These are phyloP conservation scores for Hyles euphorbiae DNA, from an alignment of 1,140 invertebrate species.

Conservation along the genomic window DNA sequence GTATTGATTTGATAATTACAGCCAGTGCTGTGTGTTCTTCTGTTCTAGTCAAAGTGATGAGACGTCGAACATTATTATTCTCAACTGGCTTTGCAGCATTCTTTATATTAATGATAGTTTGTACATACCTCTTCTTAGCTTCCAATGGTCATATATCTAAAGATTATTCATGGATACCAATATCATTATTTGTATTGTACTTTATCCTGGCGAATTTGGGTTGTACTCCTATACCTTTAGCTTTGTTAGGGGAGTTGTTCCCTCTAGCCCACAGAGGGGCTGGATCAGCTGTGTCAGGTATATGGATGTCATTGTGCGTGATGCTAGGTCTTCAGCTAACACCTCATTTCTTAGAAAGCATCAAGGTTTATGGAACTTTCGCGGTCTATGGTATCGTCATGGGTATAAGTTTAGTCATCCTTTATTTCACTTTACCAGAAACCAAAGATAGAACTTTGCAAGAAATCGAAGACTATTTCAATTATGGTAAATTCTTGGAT, in stretches of 20 bases:
- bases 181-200: conserved; percentile 39
- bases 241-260: conserved; percentile 50
- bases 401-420: conserved; percentile 22
- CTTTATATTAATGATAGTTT: conserved; percentile 31
- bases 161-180: conserved; percentile 34
- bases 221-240: conserved; percentile 52
- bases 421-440: conserved; percentile 50
- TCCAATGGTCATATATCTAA: conserved; percentile 26
- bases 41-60: conserved; percentile 43
- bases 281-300: conserved; percentile 35
- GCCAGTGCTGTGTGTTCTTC: conserved; percentile 44
- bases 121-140: conserved; percentile 30
- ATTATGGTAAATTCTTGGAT: conserved; percentile 33
- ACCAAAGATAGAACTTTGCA: conserved; percentile 57
- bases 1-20: conserved; percentile 54
- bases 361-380: conserved; percentile 51
- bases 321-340: conserved; percentile 42
- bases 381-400: conserved; percentile 36
- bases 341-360: conserved; percentile 37
- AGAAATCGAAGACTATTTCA: conserved; percentile 57
- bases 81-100: conserved; percentile 38
- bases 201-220: conserved; percentile 52
- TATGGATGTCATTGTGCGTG: conserved; percentile 33
- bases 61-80: conserved; percentile 45
- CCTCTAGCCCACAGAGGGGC: conserved; percentile 45